Evolutionary conservation across 2,888 invertebrate genomes (phyloP).

Genomic region (Melanchra persicariae): DNA sequence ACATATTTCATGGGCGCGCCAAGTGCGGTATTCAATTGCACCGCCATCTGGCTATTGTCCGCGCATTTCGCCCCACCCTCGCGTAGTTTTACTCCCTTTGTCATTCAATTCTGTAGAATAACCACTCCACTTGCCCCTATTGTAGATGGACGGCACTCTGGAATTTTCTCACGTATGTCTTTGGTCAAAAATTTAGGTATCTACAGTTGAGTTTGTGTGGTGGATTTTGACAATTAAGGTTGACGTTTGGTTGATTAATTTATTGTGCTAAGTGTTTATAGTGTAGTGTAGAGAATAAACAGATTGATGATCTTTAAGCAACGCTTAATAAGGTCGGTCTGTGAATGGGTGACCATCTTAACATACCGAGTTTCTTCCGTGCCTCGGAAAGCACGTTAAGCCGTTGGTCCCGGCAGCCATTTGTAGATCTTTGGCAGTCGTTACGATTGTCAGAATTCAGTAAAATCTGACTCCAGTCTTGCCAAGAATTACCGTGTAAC

Average conservation of each 20-base stretch:
- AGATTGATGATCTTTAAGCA: not conserved
- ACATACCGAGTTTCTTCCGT: no score
- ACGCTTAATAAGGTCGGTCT: no score
- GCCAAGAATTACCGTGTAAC: no score
- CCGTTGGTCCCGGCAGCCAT: no score
- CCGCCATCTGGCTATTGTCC: conserved; percentile 63
- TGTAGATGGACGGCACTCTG: conserved; percentile 65
- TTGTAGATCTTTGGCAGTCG: no score
- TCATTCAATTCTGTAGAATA: conserved; percentile 77
- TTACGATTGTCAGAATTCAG: no score
- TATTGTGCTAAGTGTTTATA: not conserved
- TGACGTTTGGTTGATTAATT: not conserved
- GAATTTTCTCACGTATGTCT: conserved; percentile 66
- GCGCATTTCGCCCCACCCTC: conserved; percentile 55
- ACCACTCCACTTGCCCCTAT: conserved; percentile 68
- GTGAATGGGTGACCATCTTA: no score
- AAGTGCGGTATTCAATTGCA: conserved; percentile 63
- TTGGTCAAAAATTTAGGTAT: conserved; percentile 59
- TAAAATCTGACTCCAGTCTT: no score
- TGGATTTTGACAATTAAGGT: not conserved
- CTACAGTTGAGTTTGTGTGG: not conserved
- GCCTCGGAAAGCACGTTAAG: no score
- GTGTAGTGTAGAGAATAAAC: not conserved
- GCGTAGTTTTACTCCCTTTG: conserved; percentile 77
- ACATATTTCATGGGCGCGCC: conserved; percentile 62